These are phyloP conservation scores for Megatriorchis doriae DNA, from an alignment of 2,113 vertebrate genomes.

Conservation along the genomic window DNA sequence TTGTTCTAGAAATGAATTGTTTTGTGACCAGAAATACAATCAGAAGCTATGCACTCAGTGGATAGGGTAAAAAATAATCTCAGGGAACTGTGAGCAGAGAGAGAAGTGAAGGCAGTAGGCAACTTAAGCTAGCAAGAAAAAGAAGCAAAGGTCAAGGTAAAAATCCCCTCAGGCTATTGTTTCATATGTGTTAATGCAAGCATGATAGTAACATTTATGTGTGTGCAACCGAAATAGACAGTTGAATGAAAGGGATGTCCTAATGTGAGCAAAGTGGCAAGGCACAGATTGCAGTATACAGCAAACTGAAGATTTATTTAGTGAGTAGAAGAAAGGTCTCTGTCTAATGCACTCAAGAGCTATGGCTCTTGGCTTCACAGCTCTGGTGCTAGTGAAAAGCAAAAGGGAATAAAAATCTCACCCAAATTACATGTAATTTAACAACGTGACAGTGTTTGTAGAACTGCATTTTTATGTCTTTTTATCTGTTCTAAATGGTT, in stretches of 20 bases:
- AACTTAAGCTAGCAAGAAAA: background rate
- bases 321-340: background rate
- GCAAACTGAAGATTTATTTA: conserved; percentile 12
- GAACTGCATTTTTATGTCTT: conserved; percentile 1
- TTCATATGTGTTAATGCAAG: background rate
- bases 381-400: background rate
- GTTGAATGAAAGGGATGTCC: background rate
- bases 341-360: conserved; percentile 18
- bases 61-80: background rate
- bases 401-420: conserved; percentile 21
- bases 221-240: background rate
- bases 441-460: background rate
- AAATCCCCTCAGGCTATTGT: background rate
- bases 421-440: conserved; percentile 37
- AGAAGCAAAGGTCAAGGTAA: background rate
- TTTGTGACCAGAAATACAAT: background rate
- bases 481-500: conserved; percentile 5
- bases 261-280: background rate
- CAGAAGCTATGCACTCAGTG: background rate
- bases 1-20: background rate
- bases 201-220: background rate
- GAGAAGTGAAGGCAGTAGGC: background rate
- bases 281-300: background rate
- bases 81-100: background rate
- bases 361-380: background rate